phyloP scores from a whole-genome alignment of 1,140 invertebrate genomes.

The Calephelis nemesis region DNA sequence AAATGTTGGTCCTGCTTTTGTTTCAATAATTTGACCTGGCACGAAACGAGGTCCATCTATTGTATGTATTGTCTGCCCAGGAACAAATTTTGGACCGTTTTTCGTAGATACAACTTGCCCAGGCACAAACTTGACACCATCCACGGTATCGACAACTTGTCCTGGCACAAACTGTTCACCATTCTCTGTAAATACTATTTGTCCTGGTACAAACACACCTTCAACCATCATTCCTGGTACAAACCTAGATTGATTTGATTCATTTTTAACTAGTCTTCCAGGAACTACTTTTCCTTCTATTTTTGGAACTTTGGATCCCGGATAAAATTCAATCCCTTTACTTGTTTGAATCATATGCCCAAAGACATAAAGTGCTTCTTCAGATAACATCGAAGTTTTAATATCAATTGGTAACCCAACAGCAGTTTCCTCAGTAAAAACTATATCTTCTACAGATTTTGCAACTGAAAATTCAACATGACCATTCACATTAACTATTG shows the following conservation, averaged over 20 bases:
- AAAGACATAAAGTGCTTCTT: conserved; percentile 81
- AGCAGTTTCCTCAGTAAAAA: conserved; percentile 76
- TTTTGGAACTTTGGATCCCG: conserved; percentile 76
- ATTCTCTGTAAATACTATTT: conserved; percentile 84
- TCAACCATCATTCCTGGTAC: conserved; percentile 85
- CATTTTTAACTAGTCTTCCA: conserved; percentile 82
- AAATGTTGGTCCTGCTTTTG: conserved; percentile 85
- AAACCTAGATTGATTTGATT: conserved; percentile 82
- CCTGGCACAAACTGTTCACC: conserved; percentile 88
- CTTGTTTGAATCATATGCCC: conserved; percentile 85
- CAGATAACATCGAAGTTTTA: conserved; percentile 77
- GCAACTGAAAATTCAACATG: conserved; percentile 82
- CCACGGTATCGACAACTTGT: conserved; percentile 85
- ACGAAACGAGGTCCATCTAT: conserved; percentile 85
- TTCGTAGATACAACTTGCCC: conserved; percentile 86
- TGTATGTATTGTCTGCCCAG: conserved; percentile 85
- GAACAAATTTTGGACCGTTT: conserved; percentile 84
- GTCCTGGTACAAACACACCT: conserved; percentile 85
- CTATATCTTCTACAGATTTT: conserved; percentile 80
- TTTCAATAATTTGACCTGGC: conserved; percentile 86
- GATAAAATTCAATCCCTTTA: conserved; percentile 85
- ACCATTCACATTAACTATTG: conserved; percentile 70
- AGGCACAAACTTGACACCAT: conserved; percentile 84
- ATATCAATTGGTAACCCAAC: conserved; percentile 81
- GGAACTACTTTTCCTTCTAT: conserved; percentile 83